These are phyloP conservation scores for Lordiphosa fenestrarum DNA, from an alignment of 2,888 invertebrate genomes.

Conservation along the genomic window DNA sequence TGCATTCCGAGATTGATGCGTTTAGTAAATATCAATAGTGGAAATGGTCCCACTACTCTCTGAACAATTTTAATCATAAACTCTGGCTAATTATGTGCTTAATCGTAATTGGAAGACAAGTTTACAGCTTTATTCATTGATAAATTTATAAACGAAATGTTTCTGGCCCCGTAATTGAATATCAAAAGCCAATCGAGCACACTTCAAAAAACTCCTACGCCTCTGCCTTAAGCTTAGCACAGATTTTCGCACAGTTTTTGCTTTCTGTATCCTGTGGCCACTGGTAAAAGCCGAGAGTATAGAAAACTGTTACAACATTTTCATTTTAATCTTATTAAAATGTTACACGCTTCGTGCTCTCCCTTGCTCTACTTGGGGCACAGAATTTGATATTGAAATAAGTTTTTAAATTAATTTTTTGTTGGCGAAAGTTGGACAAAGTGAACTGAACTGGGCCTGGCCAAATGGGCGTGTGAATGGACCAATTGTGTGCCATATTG, in stretches of 20 bases:
- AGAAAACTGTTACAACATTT: slow-evolving; percentile 68
- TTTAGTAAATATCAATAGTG: too few relatives aligned
- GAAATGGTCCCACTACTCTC: too few relatives aligned
- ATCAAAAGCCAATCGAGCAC: slow-evolving; percentile 18
- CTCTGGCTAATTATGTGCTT: too few relatives aligned
- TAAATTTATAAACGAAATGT: not conserved
- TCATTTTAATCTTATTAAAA: slow-evolving; percentile 75
- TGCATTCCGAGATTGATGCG: not conserved
- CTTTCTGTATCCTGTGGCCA: slow-evolving; percentile 7
- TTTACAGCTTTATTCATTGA: too few relatives aligned
- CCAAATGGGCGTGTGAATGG: slow-evolving; percentile 72
- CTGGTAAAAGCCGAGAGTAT: slow-evolving; percentile 12
- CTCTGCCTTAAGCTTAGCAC: slow-evolving; percentile 15
- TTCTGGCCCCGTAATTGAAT: slow-evolving; percentile 29
- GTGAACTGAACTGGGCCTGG: slow-evolving; percentile 36
- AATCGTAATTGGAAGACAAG: too few relatives aligned
- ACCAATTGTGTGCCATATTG: slow-evolving; percentile 67
- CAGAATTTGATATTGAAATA: slow-evolving; percentile 69
- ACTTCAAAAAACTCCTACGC: slow-evolving; percentile 8
- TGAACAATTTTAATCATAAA: too few relatives aligned
- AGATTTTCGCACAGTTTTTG: slow-evolving; percentile 36
- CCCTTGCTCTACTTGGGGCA: slow-evolving; percentile 27
- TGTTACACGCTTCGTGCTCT: slow-evolving; percentile 55
- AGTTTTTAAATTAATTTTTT: slow-evolving; percentile 74
- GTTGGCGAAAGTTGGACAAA: slow-evolving; percentile 57